Conservation (phyloP, 2,888 invertebrate species). For the Xestia rhomboidea region DNA sequence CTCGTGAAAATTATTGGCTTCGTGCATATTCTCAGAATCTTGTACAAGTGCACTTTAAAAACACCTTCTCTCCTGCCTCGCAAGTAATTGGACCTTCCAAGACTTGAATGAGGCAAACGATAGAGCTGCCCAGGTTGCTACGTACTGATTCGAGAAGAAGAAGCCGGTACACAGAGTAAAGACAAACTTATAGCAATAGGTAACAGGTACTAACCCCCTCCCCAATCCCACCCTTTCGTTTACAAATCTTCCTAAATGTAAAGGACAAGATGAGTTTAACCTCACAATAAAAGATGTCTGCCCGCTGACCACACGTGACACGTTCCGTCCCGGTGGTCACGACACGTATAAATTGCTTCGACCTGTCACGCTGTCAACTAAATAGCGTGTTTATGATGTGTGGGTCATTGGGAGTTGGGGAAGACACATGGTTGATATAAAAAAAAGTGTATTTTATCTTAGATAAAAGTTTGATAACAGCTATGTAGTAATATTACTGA, state of each 20-base stretch:
- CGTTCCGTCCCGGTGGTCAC: constrained; percentile 42
- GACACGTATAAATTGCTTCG: constrained; percentile 51
- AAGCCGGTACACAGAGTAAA: no score
- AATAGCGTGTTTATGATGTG: constrained; percentile 35
- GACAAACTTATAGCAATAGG: background rate
- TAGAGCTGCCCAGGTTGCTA: no score
- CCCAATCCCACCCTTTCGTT: background rate
- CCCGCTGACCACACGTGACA: constrained; percentile 27
- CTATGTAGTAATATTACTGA: background rate
- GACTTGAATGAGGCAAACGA: no score
- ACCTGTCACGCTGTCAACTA: constrained; percentile 46
- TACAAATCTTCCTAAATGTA: background rate
- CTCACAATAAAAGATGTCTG: constrained; percentile 15
- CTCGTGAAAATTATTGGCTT: no score
- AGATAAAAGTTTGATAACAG: background rate
- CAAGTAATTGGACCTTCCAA: no score
- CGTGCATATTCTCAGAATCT: no score
- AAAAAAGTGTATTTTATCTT: background rate
- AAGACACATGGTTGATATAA: background rate
- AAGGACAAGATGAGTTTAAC: background rate
- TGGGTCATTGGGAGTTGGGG: background rate
- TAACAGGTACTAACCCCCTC: background rate
- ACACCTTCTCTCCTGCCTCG: no score
- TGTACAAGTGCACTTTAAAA: no score
- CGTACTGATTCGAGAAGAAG: no score